phyloP scores from a whole-genome alignment of 2,113 vertebrate species.

The Percopsis transmontana region DNA sequence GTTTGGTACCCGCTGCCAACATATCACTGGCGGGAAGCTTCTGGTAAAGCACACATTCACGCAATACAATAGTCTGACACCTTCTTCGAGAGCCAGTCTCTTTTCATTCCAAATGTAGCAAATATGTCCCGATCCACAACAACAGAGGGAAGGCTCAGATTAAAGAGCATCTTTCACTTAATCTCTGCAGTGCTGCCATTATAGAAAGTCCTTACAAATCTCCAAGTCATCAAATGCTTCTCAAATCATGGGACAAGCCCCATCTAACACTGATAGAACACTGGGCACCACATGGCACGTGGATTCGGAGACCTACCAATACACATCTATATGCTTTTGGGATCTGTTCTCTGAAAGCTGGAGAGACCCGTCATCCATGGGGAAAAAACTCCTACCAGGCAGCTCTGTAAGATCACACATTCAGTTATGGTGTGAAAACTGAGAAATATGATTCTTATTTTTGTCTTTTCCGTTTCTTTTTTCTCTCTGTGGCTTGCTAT shows the following conservation, averaged over 20 bases:
- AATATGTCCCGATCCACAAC: slow-evolving; percentile 35
- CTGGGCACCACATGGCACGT: slow-evolving; percentile 74
- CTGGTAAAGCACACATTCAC: slow-evolving; percentile 52
- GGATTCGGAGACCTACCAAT: slow-evolving; percentile 62
- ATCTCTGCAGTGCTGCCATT: not conserved
- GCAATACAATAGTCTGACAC: slow-evolving; percentile 68
- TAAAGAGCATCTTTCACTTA: slow-evolving; percentile 24
- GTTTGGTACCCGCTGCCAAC: slow-evolving; percentile 57
- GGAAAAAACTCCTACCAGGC: no score
- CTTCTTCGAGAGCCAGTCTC: slow-evolving; percentile 49
- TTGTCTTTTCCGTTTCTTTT: no score
- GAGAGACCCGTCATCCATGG: no score
- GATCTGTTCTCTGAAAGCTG: not conserved
- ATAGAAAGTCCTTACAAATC: slow-evolving; percentile 1
- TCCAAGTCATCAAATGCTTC: slow-evolving; percentile 28
- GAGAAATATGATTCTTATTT: no score
- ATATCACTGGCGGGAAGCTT: slow-evolving; percentile 58
- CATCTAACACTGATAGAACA: slow-evolving; percentile 34
- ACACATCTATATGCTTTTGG: slow-evolving; percentile 23
- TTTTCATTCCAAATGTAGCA: slow-evolving; percentile 21
- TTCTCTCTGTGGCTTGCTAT: no score
- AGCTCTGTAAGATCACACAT: no score
- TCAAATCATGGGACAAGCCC: slow-evolving; percentile 32
- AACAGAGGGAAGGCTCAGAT: slow-evolving; percentile 33
- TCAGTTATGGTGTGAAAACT: no score